Conservation (phyloP, 2,113 vertebrate species). For the Uria lomvia region DNA sequence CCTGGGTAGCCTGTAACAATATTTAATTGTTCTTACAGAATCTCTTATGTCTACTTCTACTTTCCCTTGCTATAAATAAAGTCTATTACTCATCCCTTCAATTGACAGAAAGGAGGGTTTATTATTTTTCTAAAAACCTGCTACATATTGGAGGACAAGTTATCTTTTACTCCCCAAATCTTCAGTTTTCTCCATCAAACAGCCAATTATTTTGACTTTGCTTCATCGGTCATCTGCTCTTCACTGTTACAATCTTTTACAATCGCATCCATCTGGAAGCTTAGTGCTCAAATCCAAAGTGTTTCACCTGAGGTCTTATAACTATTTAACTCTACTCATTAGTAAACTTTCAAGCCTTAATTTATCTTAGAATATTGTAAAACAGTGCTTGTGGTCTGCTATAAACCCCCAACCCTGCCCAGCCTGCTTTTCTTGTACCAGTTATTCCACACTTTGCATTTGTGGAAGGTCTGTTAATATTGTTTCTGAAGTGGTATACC, state of each 20-base stretch:
- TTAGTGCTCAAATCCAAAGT: not conserved
- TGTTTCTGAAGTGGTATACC: not conserved
- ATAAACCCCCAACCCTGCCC: not conserved
- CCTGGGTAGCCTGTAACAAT: not conserved
- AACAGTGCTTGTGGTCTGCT: not conserved
- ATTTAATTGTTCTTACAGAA: not conserved
- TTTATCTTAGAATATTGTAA: not conserved
- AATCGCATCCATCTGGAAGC: not conserved
- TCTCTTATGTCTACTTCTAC: not conserved
- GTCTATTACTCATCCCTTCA: not conserved
- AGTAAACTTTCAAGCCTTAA: not conserved
- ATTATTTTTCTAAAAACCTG: not conserved
- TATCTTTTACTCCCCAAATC: not conserved
- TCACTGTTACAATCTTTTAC: not conserved
- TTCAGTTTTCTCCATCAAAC: not conserved
- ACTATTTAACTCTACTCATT: not conserved
- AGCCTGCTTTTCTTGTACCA: not conserved
- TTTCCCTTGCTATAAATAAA: not conserved
- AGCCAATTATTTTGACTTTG: not conserved
- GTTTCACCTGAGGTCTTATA: not conserved
- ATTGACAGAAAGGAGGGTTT: not conserved
- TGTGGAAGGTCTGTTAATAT: not conserved
- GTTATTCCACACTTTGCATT: not conserved
- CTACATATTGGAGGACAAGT: not conserved
- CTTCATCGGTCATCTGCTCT: not conserved